Evolutionary conservation across 2,113 vertebrate species (phyloP), one percentile per base, ranked within the genome.

Genomic region (Strix uralensis): DNA sequence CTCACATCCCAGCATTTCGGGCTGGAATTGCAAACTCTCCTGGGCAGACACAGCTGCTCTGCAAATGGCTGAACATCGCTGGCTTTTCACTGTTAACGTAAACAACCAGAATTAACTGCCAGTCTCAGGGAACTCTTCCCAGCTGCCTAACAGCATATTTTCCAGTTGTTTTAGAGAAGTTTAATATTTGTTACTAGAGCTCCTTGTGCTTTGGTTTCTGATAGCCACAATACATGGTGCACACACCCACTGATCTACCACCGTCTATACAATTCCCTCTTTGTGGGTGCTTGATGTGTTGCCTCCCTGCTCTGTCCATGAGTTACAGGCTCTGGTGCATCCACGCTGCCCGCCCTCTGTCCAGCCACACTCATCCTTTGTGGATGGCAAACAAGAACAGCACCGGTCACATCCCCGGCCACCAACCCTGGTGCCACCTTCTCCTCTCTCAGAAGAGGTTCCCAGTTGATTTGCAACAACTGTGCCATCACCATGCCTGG

Each of bases 351-450:
- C 6, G 1, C 23, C 26, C 63, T 44, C 40, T 77, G 63, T 81
- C 72, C 75, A 86, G 67, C 36, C 25, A 65, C 0, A 1, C 13
- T 73, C 54, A n/a, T 46, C 25, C 22, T 82, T 77, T 65, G 23
- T 42, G 46, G 70, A n/a, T 2, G 3, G 67, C 61, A 79, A 82
- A 88, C 7, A 26, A 67, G 42, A 54, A 85, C 47, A 78, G 18
- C 40, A 44, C 51, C 0, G 5, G 32, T 27, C 26, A 30, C 0
- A 0, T 29, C 26, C 42, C 54, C 2, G 2, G 19, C 34, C 46
- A 86, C 42, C 17, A 34, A 54, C 25, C n/a, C 59, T 17, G 34
- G 27, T 58, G 69, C 34, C 51, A 61, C 36, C 15, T 47, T 59
- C 36, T 69, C 49, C 15, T 34, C 72, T 77, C 81, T 62, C 84